Evolutionary conservation across 2,797 vertebrate genomes (phyloP), one percentile per base, ranked within the genome.

Genomic region (Tachyglossus aculeatus): DNA sequence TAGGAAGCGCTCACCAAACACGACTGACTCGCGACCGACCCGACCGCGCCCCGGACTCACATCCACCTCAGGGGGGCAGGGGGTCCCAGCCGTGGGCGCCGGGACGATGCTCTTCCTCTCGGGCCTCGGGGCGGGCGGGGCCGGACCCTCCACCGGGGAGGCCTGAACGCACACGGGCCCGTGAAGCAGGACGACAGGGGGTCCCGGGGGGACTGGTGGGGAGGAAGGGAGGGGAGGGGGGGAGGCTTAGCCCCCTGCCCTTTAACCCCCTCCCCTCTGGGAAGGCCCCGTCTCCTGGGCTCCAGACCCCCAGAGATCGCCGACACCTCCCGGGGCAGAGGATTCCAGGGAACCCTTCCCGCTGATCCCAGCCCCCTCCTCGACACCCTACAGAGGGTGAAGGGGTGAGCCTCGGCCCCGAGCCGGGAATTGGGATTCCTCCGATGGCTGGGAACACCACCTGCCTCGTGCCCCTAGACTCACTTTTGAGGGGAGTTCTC

Each of bases 91-190:
- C 24, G 88, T 15, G 0, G 94, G 91, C 0, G 95, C 94, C 0
- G 95, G 95, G 65, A 96, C 88, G 16, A 97, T 96, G 80, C 94
- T 94, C 60, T 96, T 96, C 88, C 92, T 78, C 71, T 91, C 90
- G 0, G 85, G 74, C 24, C 87, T 83, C 4, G 93, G 71, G 9
- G 90, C 69, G 0, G 91, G 74, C 27, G 82, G 85, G 58, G 75
- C 71, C 7, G 84, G 88, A 3, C 75, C 72, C 53, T 84, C 85
- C 15, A 48, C 66, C 34, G 58, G 13, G 5, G 51, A 84, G 0
- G 94, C 93, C 85, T 95, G 95, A 80, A 95, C 85, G 94, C 92
- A 59, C 94, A 94, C 44, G 94, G 91, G 71, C 74, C 85, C 94
- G 86, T 1, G 95, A 66, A 87, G 74, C 37, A 95, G 86, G 47